Percentiles rank a stretch among this genome's conserved stretches.
These are phyloP conservation scores for Pyrocephalus nanus DNA, from an alignment of 2,797 vertebrate species.

Conservation along the genomic window DNA sequence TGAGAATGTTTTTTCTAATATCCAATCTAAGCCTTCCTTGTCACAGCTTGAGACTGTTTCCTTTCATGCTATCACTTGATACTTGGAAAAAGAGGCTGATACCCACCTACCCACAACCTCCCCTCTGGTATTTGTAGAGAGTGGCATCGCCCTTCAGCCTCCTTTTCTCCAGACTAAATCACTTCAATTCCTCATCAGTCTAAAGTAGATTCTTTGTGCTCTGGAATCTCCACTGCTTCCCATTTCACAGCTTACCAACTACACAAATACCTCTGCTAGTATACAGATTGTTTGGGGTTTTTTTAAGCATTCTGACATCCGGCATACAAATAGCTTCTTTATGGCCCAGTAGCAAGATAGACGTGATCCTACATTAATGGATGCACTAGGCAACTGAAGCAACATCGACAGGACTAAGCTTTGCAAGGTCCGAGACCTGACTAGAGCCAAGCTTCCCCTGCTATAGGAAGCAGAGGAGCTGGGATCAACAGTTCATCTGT, in stretches of 20 bases:
- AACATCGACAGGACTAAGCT: not conserved
- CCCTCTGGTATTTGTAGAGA: not conserved
- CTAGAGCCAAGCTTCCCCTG: not conserved
- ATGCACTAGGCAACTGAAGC: not conserved
- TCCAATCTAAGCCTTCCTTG: not conserved
- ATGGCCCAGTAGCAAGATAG: not conserved
- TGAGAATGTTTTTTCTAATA: not conserved
- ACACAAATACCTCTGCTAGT: not conserved
- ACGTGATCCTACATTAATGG: not conserved
- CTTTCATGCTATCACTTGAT: not conserved
- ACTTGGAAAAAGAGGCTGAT: not conserved
- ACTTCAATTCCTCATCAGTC: not conserved
- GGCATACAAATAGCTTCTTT: not conserved
- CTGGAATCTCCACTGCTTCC: not conserved
- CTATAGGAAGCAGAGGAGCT: not conserved
- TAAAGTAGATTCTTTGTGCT: not conserved
- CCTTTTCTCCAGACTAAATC: not conserved
- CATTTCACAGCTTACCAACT: not conserved
- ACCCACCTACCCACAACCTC: not conserved
- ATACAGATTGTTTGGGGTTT: not conserved
- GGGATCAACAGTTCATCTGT: not conserved
- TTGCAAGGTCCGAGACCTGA: not conserved
- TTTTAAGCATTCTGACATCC: not conserved
- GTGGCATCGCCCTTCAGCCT: not conserved
- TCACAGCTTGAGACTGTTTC: not conserved